Percentiles rank a stretch among this genome's conserved stretches.
Evolutionary conservation across 2,113 vertebrate genomes (phyloP).

Genomic region (Alouatta palliata): DNA sequence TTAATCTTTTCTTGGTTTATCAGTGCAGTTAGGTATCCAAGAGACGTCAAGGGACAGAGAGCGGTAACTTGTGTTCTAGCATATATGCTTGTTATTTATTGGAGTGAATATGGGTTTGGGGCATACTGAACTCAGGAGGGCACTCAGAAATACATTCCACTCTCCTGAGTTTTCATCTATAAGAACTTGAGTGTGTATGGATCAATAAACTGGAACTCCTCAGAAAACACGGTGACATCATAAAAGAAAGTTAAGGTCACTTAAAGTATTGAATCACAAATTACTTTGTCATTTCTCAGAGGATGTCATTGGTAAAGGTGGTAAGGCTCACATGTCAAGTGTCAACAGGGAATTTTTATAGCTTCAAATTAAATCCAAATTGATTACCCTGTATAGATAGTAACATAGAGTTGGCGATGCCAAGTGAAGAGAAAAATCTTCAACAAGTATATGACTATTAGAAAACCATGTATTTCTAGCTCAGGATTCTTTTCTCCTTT

Average conservation of each 20-base stretch:
- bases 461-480: background rate
- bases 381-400: background rate
- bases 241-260: background rate
- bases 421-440: background rate
- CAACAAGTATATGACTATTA: background rate
- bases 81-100: background rate
- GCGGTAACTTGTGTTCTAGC: background rate
- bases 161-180: background rate
- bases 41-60: too few relatives aligned
- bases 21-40: background rate
- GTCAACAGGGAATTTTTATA: background rate
- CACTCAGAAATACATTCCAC: background rate
- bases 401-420: background rate
- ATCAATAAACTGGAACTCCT: background rate
- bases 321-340: background rate
- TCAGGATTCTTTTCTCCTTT: background rate
- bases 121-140: background rate
- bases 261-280: background rate
- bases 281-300: background rate
- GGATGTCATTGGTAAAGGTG: background rate
- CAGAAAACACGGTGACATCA: background rate
- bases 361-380: background rate
- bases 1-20: conserved; percentile 4
- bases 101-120: background rate
- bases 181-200: background rate